Evolutionary conservation across 2,888 invertebrate genomes (phyloP), one percentile per base, ranked within the genome.

Genomic region (Dasypogon diadema): DNA sequence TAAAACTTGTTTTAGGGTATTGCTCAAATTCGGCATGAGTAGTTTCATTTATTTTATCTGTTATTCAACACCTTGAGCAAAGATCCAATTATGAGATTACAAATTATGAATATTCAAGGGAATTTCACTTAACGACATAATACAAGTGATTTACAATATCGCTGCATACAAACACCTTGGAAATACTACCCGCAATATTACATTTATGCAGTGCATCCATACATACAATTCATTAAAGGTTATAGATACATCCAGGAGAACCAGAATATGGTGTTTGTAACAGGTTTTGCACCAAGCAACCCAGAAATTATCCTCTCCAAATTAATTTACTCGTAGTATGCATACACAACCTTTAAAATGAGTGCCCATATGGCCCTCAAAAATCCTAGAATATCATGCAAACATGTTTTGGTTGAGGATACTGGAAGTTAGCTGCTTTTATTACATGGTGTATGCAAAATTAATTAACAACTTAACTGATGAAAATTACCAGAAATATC

Each of bases 401-500:
- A 22, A 2, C 14, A 8, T 8, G 30, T 30, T 2, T 26, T 2
- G 56, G 4, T 30, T 8, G 14, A 16, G 16, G 58, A 16, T n/a
- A 30, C 34, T 30, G 5, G 34, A 30, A 6, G 34, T 5, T 30
- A 30, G 8, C 30, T 51, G 8, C 14, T 48, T 68, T 68, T 21
- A 48, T 26, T 48, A 68, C 46, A 24, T 46, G 24, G 26, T 68
- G 16, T 68, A 48, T 46, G 48, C 46, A 48, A 68, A n/a, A 68
- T 68, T 46, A 48, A 68, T 68, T 68, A 68, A 68, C 48, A 48
- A 48, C 48, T 56, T 48, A 34, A 75, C 58, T 16, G 75, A 48
- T 77, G 65, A 75, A 78, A 90, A 92, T 93, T 88, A 98, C 99
- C 90, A 99, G 91, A 88, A 99, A 99, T 87, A 99, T 99, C 80